Percentiles rank a stretch among this genome's conserved stretches.
These are phyloP conservation scores for Notoglanidium macrostoma DNA, from an alignment of 2,797 vertebrate genomes.

Conservation along the genomic window DNA sequence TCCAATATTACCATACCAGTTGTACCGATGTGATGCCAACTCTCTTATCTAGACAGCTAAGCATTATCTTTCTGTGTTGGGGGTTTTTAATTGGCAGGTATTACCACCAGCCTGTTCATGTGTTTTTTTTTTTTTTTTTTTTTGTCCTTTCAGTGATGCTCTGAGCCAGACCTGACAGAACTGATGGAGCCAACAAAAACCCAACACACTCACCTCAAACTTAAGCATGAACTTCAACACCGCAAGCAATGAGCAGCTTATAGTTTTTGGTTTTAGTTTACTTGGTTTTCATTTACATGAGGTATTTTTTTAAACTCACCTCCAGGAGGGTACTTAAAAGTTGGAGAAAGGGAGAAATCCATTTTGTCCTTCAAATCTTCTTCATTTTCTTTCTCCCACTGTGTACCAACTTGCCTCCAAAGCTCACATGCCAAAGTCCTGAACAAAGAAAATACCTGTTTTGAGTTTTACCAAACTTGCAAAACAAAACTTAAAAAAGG, in stretches of 20 bases:
- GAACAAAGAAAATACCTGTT: slow-evolving; percentile 28
- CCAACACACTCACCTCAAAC: background rate
- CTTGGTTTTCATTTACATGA: background rate
- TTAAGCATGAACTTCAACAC: background rate
- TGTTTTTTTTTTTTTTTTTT: too few species aligned
- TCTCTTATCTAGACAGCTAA: too few species aligned
- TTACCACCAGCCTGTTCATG: too few species aligned
- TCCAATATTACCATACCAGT: too few species aligned
- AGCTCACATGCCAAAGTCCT: slow-evolving; percentile 81
- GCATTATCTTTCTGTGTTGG: too few species aligned
- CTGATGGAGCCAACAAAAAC: background rate
- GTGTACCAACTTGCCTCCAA: slow-evolving; percentile 86
- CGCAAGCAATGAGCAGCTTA: background rate
- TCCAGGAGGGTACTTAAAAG: slow-evolving; percentile 80
- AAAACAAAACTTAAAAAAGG: background rate
- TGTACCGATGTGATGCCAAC: too few species aligned
- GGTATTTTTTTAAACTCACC: slow-evolving; percentile 72
- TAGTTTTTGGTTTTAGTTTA: background rate
- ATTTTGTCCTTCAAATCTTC: slow-evolving; percentile 94
- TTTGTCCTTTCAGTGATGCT: too few species aligned
- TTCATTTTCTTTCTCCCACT: slow-evolving; percentile 96
- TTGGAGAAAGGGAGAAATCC: slow-evolving; percentile 80
- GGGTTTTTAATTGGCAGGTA: too few species aligned
- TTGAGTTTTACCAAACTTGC: background rate
- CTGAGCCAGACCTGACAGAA: background rate